Base-by-base conservation (phyloP, 2,113 vertebrate species). In the Taxidea taxus region DNA sequence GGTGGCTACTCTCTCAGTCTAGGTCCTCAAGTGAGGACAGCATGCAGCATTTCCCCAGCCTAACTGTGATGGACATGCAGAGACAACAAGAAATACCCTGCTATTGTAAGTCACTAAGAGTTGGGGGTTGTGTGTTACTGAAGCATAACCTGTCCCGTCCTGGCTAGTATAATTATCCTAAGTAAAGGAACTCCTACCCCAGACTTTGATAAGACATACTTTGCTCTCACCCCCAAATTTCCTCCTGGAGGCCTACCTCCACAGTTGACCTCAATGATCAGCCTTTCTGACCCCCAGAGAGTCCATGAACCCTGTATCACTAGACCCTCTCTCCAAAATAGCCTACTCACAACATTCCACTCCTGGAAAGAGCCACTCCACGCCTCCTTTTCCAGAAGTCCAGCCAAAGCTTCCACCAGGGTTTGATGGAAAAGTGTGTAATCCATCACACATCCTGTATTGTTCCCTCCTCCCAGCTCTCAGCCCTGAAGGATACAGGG, bases 361-460 rank as follows among this genome's bases (percentile, higher is more conserved):
- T 96, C 92, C 88, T 83, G 20, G n/a, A 31, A 66, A 94, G 91
- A 83, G 31, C 13, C 47, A 90, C 29, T 97, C 94, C 77, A 89
- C 8, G 74, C 87, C 92, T 96, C 39, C 58, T 97, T 97, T 97
- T 96, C 91, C 60, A 94, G 74, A 96, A 97, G 72, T 84, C 96
- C 95, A 91, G 64, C n/a, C 87, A 97, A 95, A 82, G 37, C 47
- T 27, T 95, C 54, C 81, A 89, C 77, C 47, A 31, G 54, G 29
- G 60, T 89, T 96, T 97, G 97, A 98, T 97, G 96, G 97, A 97
- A 96, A 98, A 44, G 90, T 97, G 72, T 97, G 88, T 98, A 94
- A 97, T 97, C 94, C 80, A 78, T 81, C 92, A 94, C 89, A 94
- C 94, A 94, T 66, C 80, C n/a, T n/a, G 93, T 47, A 97, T 98